These are phyloP conservation scores for Cheirogaleus major DNA, from an alignment of 2,797 vertebrate genomes.

Conservation along the genomic window DNA sequence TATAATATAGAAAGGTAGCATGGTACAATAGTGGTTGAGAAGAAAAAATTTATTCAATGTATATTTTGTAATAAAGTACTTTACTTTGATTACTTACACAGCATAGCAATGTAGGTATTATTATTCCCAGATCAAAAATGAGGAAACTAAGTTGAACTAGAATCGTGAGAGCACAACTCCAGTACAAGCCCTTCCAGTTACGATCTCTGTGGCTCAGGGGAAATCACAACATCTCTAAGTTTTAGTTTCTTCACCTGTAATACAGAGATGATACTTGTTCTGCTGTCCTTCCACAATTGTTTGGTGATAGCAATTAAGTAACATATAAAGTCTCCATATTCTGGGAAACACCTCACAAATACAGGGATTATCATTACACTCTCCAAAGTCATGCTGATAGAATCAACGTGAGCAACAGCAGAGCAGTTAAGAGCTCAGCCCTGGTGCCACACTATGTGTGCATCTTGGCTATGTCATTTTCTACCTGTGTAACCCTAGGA, in stretches of 20 bases:
- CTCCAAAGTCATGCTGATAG: not conserved
- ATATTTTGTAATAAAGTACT: not conserved
- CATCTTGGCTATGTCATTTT: not conserved
- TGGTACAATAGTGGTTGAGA: not conserved
- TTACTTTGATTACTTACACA: not conserved
- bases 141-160: not conserved
- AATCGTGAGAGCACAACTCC: constrained; percentile 10
- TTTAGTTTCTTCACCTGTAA: constrained; percentile 18
- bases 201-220: not conserved
- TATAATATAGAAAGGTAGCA: not conserved
- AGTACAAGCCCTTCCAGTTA: not conserved
- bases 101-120: not conserved
- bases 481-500: not conserved
- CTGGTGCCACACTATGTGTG: not conserved
- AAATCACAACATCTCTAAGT: constrained; percentile 44
- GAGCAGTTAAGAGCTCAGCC: not conserved
- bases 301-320: constrained; percentile 17
- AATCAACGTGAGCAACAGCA: not conserved
- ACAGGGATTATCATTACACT: not conserved
- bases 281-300: not conserved
- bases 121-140: constrained; percentile 43
- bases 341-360: not conserved
- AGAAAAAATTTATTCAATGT: not conserved
- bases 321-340: not conserved
- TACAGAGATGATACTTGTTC: not conserved